Percentiles rank a stretch among this genome's conserved stretches.
Evolutionary conservation across 2,888 invertebrate species (phyloP).

Genomic region (Loripinus fragilis): DNA sequence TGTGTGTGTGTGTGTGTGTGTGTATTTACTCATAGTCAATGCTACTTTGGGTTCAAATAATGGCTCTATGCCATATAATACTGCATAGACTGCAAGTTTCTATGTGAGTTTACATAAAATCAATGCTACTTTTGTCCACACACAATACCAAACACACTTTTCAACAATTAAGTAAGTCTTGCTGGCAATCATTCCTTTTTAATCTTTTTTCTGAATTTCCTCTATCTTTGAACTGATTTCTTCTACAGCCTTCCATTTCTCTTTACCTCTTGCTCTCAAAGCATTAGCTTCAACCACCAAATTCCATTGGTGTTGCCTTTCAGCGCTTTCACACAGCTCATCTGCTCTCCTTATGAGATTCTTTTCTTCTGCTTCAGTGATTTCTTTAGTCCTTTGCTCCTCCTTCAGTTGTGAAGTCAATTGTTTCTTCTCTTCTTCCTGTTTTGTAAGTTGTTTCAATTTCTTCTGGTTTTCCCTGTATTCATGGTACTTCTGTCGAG

Average conservation of each 20-base stretch:
- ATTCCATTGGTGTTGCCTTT: constrained; percentile 3
- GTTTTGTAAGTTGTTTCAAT: constrained; percentile 4
- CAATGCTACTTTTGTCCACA: no score
- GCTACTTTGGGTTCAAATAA: not conserved
- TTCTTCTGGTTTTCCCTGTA: not conserved
- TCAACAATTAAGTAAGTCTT: not conserved
- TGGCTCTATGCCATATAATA: not conserved
- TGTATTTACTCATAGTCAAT: not conserved
- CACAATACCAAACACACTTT: not conserved
- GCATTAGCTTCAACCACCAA: constrained; percentile 15
- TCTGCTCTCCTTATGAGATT: constrained; percentile 15
- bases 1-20: not conserved
- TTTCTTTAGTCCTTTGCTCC: constrained; percentile 2
- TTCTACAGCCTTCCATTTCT: constrained; percentile 8
- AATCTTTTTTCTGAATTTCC: constrained; percentile 13
- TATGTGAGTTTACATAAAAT: not conserved
- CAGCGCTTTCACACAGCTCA: not conserved
- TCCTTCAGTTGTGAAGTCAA: constrained; percentile 12
- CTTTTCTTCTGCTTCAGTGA: not conserved
- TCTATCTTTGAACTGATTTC: constrained; percentile 5
- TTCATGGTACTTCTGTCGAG: constrained; percentile 1
- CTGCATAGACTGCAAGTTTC: not conserved
- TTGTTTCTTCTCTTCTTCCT: constrained; percentile 1
- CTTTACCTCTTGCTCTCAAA: not conserved
- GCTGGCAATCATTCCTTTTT: not conserved